Evolutionary conservation across 1,140 invertebrate species (phyloP).

Genomic region (Drosophila simulans): DNA sequence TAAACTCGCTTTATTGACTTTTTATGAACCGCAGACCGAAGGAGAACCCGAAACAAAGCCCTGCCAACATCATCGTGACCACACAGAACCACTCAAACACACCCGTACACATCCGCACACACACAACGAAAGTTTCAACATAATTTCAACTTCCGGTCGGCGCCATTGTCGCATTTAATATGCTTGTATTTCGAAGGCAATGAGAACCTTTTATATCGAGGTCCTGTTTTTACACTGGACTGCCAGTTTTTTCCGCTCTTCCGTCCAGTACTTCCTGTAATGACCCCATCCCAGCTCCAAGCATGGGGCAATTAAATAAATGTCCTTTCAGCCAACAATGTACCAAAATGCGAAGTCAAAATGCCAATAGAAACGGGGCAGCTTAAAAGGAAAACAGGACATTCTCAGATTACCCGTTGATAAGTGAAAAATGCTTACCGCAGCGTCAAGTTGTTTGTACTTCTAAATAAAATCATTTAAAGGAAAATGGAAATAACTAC

Average conservation of each 20-base stretch:
- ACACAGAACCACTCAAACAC: slow-evolving; percentile 45
- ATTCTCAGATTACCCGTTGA: slow-evolving; percentile 7
- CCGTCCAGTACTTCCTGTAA: slow-evolving; percentile 52
- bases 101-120: slow-evolving; percentile 25
- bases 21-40: slow-evolving; percentile 74
- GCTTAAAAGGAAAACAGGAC: slow-evolving; percentile 17
- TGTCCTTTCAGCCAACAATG: slow-evolving; percentile 49
- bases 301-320: slow-evolving; percentile 62
- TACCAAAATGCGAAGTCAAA: slow-evolving; percentile 41
- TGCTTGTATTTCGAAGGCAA: slow-evolving; percentile 15
- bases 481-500: background rate
- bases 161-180: slow-evolving; percentile 76
- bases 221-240: slow-evolving; percentile 35
- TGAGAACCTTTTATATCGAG: slow-evolving; percentile 20
- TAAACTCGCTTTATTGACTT: slow-evolving; percentile 78
- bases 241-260: slow-evolving; percentile 12
- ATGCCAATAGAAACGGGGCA: slow-evolving; percentile 23
- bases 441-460: slow-evolving; percentile 19
- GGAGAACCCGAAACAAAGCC: slow-evolving; percentile 58
- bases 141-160: slow-evolving; percentile 77
- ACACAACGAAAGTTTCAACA: slow-evolving; percentile 62
- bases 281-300: slow-evolving; percentile 35
- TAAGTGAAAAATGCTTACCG: slow-evolving; percentile 24
- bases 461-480: background rate
- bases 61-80: slow-evolving; percentile 43